phyloP scores from a whole-genome alignment of 2,113 vertebrate species.

The Amia ocellicauda region DNA sequence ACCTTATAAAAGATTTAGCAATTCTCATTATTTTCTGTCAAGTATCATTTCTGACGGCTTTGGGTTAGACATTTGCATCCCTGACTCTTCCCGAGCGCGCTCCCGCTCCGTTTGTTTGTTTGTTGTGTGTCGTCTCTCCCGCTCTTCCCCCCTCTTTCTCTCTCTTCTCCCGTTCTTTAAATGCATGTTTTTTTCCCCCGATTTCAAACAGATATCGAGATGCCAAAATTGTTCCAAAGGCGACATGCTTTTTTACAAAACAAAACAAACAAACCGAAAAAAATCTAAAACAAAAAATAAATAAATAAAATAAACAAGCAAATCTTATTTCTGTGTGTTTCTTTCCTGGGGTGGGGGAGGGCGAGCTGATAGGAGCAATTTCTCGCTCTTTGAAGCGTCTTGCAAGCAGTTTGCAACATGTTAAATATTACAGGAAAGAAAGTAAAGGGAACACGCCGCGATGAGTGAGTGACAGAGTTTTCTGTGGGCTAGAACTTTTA shows the following conservation, averaged over 20 bases:
- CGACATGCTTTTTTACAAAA: constrained; percentile 51
- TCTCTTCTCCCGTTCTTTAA: constrained; percentile 38
- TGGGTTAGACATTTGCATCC: constrained; percentile 90
- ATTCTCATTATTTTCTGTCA: constrained; percentile 99
- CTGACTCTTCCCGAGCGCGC: constrained; percentile 63
- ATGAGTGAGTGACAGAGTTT: constrained; percentile 29
- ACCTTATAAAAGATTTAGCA: constrained; percentile 99
- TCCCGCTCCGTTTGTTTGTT: constrained; percentile 49
- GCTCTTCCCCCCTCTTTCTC: constrained; percentile 30
- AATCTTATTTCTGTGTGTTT: constrained; percentile 29
- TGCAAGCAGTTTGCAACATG: constrained; percentile 20
- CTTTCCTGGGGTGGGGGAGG: constrained; percentile 7
- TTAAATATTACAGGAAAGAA: constrained; percentile 23
- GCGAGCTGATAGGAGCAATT: constrained; percentile 8
- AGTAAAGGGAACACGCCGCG: constrained; percentile 25
- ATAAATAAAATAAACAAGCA: constrained; percentile 48
- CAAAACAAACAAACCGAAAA: constrained; percentile 50
- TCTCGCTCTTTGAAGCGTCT: constrained; percentile 34
- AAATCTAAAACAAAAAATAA: constrained; percentile 39
- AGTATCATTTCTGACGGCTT: constrained; percentile 88
- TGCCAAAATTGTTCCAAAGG: constrained; percentile 70
- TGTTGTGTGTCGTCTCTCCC: constrained; percentile 55
- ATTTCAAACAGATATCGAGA: constrained; percentile 59
- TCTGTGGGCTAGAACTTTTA: constrained; percentile 36
- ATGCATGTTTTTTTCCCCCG: constrained; percentile 52